These are phyloP conservation scores for Sebastes matsubarae DNA, from an alignment of 2,797 vertebrate species.

Conservation along the genomic window DNA sequence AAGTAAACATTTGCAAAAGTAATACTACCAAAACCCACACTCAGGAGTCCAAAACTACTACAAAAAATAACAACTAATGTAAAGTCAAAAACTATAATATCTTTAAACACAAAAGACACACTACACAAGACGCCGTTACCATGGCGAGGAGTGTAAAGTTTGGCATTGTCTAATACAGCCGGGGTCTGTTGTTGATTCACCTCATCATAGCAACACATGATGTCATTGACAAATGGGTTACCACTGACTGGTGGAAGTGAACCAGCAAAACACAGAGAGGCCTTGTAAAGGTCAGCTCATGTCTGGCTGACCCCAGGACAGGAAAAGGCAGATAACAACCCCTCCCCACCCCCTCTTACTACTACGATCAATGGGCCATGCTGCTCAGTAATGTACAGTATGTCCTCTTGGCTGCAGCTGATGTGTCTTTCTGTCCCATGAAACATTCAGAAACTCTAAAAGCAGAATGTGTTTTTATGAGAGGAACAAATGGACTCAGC, in stretches of 20 bases:
- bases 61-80: background rate
- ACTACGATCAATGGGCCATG: background rate
- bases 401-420: constrained; percentile 13
- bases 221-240: constrained; percentile 42
- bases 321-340: background rate
- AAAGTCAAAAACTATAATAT: background rate
- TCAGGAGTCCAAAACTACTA: background rate
- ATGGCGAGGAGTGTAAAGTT: constrained; percentile 36
- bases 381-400: background rate
- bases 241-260: background rate
- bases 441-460: background rate
- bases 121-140: constrained; percentile 16
- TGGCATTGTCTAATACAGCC: background rate
- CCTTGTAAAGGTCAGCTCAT: background rate
- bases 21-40: background rate
- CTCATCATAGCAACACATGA: constrained; percentile 36
- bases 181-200: constrained; percentile 37
- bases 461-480: background rate
- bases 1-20: constrained; percentile 25
- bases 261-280: constrained; percentile 13
- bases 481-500: constrained; percentile 2
- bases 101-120: background rate
- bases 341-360: background rate
- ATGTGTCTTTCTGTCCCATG: background rate
- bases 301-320: constrained; percentile 22